Percentiles rank a stretch among this genome's conserved stretches.
These are phyloP conservation scores for Percina caprodes DNA, from an alignment of 2,113 vertebrate genomes.

Conservation along the genomic window DNA sequence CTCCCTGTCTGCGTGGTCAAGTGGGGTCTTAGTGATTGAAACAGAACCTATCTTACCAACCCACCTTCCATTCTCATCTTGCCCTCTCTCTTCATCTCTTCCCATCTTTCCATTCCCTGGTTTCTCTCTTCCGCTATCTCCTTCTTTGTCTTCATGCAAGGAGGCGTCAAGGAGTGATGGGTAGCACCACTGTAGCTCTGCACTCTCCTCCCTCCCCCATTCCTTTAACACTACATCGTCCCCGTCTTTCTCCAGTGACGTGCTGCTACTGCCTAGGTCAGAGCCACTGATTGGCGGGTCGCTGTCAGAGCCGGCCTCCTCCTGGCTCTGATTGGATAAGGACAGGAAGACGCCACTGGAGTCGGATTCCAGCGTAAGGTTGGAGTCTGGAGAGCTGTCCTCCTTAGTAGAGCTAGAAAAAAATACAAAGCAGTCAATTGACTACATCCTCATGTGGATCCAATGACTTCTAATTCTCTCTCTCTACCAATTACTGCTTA, in stretches of 20 bases:
- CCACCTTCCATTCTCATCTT: conserved; percentile 11
- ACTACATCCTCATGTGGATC: conserved; percentile 11
- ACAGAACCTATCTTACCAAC: conserved; percentile 32
- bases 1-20: conserved; percentile 15
- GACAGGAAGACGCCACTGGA: conserved; percentile 84
- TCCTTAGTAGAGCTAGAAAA: conserved; percentile 74
- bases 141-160: conserved; percentile 36
- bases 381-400: conserved; percentile 84
- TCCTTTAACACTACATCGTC: conserved; percentile 69
- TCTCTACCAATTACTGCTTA: not conserved
- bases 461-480: not conserved
- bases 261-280: conserved; percentile 78
- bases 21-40: conserved; percentile 30
- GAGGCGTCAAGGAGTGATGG: conserved; percentile 73
- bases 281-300: conserved; percentile 79
- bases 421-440: conserved; percentile 41
- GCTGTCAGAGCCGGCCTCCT: conserved; percentile 77
- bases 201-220: conserved; percentile 78
- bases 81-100: conserved; percentile 7
- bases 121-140: conserved; percentile 12
- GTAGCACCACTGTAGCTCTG: conserved; percentile 81
- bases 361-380: conserved; percentile 80
- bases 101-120: not conserved
- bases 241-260: conserved; percentile 77
- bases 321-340: conserved; percentile 82